Conservation (phyloP, 2,797 vertebrate genomes). For the Poecilia wingei region DNA sequence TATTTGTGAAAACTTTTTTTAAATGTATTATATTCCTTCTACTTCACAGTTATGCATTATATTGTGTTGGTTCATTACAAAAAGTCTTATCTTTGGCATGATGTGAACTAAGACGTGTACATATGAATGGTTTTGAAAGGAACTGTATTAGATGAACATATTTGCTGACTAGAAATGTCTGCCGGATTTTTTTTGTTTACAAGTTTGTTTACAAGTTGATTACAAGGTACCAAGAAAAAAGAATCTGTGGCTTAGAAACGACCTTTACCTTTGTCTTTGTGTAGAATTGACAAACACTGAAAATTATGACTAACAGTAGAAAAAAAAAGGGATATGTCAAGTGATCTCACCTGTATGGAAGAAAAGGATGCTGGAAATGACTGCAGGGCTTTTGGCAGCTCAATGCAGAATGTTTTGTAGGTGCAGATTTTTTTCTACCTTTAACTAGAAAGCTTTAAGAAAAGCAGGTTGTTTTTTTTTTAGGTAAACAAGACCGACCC, state of each 20-base stretch:
- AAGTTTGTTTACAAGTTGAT: too few relatives aligned
- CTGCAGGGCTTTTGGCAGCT: slow-evolving; percentile 79
- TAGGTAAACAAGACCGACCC: slow-evolving; percentile 74
- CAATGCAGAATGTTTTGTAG: slow-evolving; percentile 82
- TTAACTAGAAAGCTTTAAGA: slow-evolving; percentile 81
- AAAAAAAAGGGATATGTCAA: slow-evolving; percentile 82
- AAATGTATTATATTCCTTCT: not conserved
- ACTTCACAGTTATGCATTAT: not conserved
- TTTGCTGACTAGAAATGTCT: not conserved
- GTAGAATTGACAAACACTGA: slow-evolving; percentile 84
- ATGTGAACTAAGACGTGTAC: not conserved
- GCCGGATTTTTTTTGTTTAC: slow-evolving; percentile 55
- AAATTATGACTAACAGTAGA: slow-evolving; percentile 82
- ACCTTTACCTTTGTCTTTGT: slow-evolving; percentile 78
- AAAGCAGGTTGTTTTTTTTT: slow-evolving; percentile 74
- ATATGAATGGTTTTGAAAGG: not conserved
- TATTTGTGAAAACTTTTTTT: not conserved
- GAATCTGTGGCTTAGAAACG: slow-evolving; percentile 80
- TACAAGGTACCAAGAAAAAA: slow-evolving; percentile 80
- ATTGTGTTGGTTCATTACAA: not conserved
- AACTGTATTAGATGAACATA: not conserved
- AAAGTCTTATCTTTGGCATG: not conserved
- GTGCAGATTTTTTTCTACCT: slow-evolving; percentile 59
- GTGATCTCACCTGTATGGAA: slow-evolving; percentile 84
- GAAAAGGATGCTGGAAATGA: slow-evolving; percentile 81